Conservation (phyloP, 2,888 invertebrate genomes). For the Meteorus colon region DNA sequence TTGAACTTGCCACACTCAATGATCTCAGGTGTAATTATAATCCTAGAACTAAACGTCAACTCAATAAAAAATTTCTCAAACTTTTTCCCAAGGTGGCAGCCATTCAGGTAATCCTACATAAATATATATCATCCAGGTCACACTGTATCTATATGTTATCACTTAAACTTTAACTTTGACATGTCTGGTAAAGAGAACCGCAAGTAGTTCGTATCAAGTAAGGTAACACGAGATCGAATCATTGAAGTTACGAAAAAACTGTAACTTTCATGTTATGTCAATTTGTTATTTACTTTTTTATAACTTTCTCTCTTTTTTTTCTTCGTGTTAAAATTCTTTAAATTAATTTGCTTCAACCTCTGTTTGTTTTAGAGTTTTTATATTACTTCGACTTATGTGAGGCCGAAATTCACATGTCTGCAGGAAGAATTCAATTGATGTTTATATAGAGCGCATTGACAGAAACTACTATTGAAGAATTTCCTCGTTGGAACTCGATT, state of each 20-base stretch:
- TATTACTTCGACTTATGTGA: background rate
- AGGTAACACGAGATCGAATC: constrained; percentile 3
- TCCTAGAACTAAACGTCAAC: background rate
- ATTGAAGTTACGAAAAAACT: constrained; percentile 5
- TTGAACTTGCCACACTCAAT: background rate
- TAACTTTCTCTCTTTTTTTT: background rate
- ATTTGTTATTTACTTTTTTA: background rate
- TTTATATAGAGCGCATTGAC: background rate
- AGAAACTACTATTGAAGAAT: background rate
- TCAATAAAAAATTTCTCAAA: background rate
- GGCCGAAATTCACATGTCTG: background rate
- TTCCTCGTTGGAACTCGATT: constrained; percentile 27
- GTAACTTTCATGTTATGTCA: constrained; percentile 16
- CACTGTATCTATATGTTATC: constrained; percentile 17
- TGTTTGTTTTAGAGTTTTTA: background rate
- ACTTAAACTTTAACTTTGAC: constrained; percentile 12
- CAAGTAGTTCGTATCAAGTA: constrained; percentile 13
- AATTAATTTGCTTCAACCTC: background rate
- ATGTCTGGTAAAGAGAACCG: background rate
- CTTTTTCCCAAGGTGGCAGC: background rate
- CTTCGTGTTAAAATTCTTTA: background rate
- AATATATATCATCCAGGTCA: constrained; percentile 17
- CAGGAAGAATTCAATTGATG: background rate
- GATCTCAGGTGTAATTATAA: background rate
- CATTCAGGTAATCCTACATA: background rate